Base-by-base conservation (phyloP, 1,140 invertebrate genomes). In the Eubasilissa regina region DNA sequence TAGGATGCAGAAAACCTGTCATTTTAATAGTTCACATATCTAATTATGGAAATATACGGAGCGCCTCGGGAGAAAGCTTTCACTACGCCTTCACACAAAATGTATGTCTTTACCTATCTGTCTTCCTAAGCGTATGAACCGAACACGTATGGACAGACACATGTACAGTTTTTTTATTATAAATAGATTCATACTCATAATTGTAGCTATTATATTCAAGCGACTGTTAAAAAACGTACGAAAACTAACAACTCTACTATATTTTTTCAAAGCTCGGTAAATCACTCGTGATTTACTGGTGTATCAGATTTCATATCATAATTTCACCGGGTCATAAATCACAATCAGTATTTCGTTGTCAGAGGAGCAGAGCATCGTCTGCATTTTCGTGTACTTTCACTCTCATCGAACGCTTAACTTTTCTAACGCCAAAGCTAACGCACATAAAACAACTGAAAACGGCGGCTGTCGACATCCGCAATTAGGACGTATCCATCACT, bases 401-500 rank as follows among this genome's bases (percentile, higher is more conserved):
- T 44, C 13, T 25, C 35, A 11, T 7, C 9, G 60, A 35, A 21
- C 8, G 17, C 55, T 58, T 58, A 58, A 58, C 10, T 58, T 10
- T 19, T 19, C 9, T 58, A 58, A 58, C 21, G 10, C 7, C 53
- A n/a, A 53, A 12, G 9, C n/a, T 51, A 51, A 21, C 60, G 43
- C 10, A 44, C 45, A 45, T 17, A 68, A 45, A 47, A 68, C 44
- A 64, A 9, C 25, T 48, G 9, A 48, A 68, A 64, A 64, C 13
- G 60, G 13, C 12, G 25, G 44, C 64, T 68, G 43, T 45, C 64
- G 44, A 47, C 64, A 68, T 68, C 64, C 64, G 64, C 64, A 68
- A 68, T 68, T 68, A 68, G 64, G 64, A 68, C 44, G 44, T 48
- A 68, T 68, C 64, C 44, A 68, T 48, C 43, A 21, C n/a, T 47